These are phyloP conservation scores for Percina caprodes DNA, from an alignment of 2,113 vertebrate genomes.

Conservation along the genomic window DNA sequence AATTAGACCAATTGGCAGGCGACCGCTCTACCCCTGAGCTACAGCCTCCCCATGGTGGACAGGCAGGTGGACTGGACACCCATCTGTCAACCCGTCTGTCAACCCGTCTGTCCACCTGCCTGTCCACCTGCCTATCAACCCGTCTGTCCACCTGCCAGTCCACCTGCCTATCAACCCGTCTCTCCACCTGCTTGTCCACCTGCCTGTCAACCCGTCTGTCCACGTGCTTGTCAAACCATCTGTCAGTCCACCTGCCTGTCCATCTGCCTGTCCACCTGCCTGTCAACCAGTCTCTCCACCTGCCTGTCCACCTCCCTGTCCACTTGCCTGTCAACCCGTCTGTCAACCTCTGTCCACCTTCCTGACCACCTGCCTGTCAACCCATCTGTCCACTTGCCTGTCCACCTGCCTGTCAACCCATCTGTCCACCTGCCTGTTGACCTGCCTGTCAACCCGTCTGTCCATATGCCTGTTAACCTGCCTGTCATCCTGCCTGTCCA, in stretches of 20 bases:
- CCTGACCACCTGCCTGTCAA: too few relatives aligned
- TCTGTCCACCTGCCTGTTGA: neutral
- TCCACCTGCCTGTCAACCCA: neutral
- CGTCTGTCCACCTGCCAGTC: neutral
- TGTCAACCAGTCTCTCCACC: too few relatives aligned
- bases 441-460: neutral
- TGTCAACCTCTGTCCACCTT: too few relatives aligned
- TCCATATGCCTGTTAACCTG: too few relatives aligned
- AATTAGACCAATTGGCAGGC: too few relatives aligned
- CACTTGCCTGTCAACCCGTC: neutral
- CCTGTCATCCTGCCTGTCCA: neutral
- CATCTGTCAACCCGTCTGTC: neutral
- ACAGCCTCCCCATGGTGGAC: too few relatives aligned
- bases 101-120: neutral
- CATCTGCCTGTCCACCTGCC: neutral
- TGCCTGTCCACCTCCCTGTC: neutral
- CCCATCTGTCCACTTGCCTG: neutral
- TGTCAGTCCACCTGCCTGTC: neutral
- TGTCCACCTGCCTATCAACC: neutral
- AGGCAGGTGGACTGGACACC: too few relatives aligned
- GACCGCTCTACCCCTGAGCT: too few relatives aligned
- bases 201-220: neutral
- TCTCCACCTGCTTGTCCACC: neutral
- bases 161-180: neutral
- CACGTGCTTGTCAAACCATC: too few relatives aligned